Percentiles rank a stretch among this genome's conserved stretches.
phyloP scores from a whole-genome alignment of 1,140 invertebrate genomes.

The Ips typographus region DNA sequence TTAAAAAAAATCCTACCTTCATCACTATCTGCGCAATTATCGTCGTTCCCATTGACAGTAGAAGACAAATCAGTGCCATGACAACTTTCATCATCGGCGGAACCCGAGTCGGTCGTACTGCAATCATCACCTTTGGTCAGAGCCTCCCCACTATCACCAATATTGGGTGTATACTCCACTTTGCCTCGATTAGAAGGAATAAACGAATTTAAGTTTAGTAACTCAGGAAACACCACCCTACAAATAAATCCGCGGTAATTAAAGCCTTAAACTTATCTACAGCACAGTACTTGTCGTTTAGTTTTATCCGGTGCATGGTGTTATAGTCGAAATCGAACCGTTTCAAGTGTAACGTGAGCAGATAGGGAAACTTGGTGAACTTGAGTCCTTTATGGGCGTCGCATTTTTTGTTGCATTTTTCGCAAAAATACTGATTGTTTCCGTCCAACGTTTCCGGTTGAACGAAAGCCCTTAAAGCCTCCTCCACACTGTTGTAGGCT shows the following conservation, averaged over 20 bases:
- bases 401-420: constrained; percentile 85
- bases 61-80: constrained; percentile 53
- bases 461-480: constrained; percentile 83
- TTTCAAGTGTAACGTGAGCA: constrained; percentile 86
- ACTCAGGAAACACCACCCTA: constrained; percentile 83
- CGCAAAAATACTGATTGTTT: constrained; percentile 89
- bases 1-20: constrained; percentile 52
- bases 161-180: constrained; percentile 42
- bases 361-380: constrained; percentile 85
- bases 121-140: constrained; percentile 63
- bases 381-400: constrained; percentile 91
- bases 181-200: constrained; percentile 55
- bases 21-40: constrained; percentile 57
- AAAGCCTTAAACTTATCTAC: background rate
- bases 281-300: constrained; percentile 78
- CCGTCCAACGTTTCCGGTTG: constrained; percentile 84
- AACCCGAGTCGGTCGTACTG: constrained; percentile 70
- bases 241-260: constrained; percentile 42
- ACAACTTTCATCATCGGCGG: constrained; percentile 65
- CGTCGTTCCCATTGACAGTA: constrained; percentile 48
- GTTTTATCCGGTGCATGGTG: constrained; percentile 83
- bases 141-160: constrained; percentile 52
- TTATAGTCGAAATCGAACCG: constrained; percentile 91
- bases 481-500: constrained; percentile 81
- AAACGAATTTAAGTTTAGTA: constrained; percentile 79